Evolutionary conservation across 2,113 vertebrate genomes (phyloP), one percentile per base, ranked within the genome.

Genomic region (Ptychochromis oligacanthus): DNA sequence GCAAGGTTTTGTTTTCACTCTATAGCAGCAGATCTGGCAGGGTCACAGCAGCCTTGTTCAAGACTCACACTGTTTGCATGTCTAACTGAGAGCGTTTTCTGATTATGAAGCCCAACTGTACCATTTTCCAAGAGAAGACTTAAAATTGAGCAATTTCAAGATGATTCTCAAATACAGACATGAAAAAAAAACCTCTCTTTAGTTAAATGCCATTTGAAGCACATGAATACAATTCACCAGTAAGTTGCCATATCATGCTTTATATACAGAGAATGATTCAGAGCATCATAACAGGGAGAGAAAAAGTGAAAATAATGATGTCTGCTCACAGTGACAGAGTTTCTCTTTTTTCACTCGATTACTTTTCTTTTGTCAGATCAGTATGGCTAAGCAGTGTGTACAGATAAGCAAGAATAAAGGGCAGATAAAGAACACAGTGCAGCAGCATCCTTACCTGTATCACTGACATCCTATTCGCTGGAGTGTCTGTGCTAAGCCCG

Each of bases 391-490:
- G 87, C 90, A 87, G 86, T 64, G 34, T 34, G 81, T 49, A 84
- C 34, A 90, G 92, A 93, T 93, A 92, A 95, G 91, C 58, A 14
- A 77, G 83, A 94, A 89, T 88, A 89, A 89, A 91, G 85, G 76
- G 57, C 88, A 92, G 90, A 94, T 93, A 92, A 91, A 88, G 89
- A 91, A 79, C 31, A 90, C 77, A 77, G 85, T 54, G 81, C 78
- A 81, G 83, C 62, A 87, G 77, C 84, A 56, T 88, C 94, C 95
- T 95, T 94, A 99, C 98, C 98, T 99, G 98, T 96, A 99, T 99
- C 96, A 99, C 97, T 94, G 98, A 99, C 98, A 99, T 99, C 97
- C 98, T 97, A 94, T 97, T 98, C 89, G 96, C 95, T 28, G 97
- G 96, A 92, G 97, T 96, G 94, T 99, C 98, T 57, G 96, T 96